Evolutionary conservation across 2,797 vertebrate genomes (phyloP).

Genomic region (Pangasius krempfi): DNA sequence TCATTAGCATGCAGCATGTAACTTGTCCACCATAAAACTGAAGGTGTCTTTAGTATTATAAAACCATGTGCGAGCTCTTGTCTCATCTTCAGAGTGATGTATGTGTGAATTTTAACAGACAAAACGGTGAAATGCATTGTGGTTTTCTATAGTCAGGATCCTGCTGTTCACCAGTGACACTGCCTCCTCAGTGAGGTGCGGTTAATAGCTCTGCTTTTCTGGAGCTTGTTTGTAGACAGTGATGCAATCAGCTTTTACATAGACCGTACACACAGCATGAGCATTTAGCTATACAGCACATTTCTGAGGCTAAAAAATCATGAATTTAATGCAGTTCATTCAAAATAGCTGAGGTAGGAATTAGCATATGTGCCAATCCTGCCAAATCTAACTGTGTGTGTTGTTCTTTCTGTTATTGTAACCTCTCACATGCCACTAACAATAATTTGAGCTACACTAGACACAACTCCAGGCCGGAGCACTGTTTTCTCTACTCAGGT

Average conservation of each 20-base stretch:
- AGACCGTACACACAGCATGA: slow-evolving; percentile 4
- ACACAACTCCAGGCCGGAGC: not conserved
- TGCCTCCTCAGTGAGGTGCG: slow-evolving; percentile 67
- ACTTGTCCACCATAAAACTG: not conserved
- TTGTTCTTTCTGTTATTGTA: slow-evolving; percentile 17
- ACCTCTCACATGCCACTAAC: slow-evolving; percentile 7
- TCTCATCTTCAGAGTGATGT: slow-evolving; percentile 13
- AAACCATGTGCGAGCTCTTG: slow-evolving; percentile 20
- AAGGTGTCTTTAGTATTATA: not conserved
- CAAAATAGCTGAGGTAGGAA: not conserved
- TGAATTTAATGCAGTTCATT: slow-evolving; percentile 12
- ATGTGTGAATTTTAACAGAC: slow-evolving; percentile 1
- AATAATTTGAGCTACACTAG: not conserved
- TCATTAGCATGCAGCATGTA: not conserved
- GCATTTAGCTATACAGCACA: slow-evolving; percentile 1
- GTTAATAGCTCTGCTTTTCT: slow-evolving; percentile 62
- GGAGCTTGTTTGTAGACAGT: slow-evolving; percentile 30
- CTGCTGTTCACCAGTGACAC: slow-evolving; percentile 68
- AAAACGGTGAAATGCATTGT: slow-evolving; percentile 31
- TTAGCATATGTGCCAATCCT: slow-evolving; percentile 8
- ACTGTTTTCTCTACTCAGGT: not conserved
- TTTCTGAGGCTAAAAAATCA: not conserved
- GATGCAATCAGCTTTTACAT: slow-evolving; percentile 6
- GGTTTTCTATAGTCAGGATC: slow-evolving; percentile 69
- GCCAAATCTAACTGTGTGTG: slow-evolving; percentile 4